Conservation (phyloP, 2,113 vertebrate species). For the Chloroceryle aenea region DNA sequence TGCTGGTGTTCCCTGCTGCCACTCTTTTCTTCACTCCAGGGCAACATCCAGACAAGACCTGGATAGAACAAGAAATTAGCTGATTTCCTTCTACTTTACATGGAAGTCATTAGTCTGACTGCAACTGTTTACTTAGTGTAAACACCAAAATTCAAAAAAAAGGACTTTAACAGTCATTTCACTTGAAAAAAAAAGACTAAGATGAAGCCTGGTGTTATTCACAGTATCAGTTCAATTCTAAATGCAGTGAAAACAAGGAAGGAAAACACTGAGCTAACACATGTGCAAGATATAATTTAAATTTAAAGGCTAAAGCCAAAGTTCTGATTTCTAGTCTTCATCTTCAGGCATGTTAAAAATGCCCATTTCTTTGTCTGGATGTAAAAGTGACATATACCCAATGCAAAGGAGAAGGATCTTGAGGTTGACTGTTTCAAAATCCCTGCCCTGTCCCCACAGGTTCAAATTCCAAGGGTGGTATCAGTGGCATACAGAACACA, state of each 20-base stretch:
- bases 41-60: constrained; percentile 91
- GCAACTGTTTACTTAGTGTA: not conserved
- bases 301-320: not conserved
- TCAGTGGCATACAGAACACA: accelerated
- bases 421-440: not conserved
- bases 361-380: not conserved
- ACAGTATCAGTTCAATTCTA: not conserved
- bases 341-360: not conserved
- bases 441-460: not conserved
- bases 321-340: not conserved
- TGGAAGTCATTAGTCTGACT: not conserved
- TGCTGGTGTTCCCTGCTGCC: not conserved
- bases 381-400: not conserved
- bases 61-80: not conserved
- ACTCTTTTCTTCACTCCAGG: constrained; percentile 76
- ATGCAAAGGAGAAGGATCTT: not conserved
- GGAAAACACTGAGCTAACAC: not conserved
- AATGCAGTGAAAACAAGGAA: not conserved
- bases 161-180: not conserved
- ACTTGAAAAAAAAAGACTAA: not conserved
- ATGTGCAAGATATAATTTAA: not conserved
- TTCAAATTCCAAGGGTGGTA: not conserved
- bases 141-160: not conserved
- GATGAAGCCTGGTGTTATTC: not conserved
- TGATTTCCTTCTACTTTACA: not conserved